Evolutionary conservation across 2,888 invertebrate species (phyloP), one percentile per base, ranked within the genome.

Genomic region (Drosophila borealis): DNA sequence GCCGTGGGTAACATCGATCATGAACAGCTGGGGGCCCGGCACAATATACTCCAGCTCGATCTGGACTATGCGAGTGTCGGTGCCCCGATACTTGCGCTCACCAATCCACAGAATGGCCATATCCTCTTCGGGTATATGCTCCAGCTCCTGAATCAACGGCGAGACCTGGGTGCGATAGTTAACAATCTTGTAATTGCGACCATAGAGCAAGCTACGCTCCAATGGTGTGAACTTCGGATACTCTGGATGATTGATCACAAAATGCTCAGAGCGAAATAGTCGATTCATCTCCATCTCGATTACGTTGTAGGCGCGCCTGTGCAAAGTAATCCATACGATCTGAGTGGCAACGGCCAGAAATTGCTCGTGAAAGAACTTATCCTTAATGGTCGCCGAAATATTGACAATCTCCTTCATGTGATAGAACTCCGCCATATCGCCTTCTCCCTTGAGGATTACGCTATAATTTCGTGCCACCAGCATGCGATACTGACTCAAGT

Each of bases 81-180:
- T 91, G 33, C 92, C 92, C 2, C 90, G 89, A 78, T 92, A 92
- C 68, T 91, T 91, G 3, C 90, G 88, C 36, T 89, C 83, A 0
- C 92, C 92, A n/a, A 92, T 90, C 92, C 92, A 92, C 36, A 92
- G 69, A 10, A 92, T 77, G 3, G 92, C 90, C 13, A 83, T 56
- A 79, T 92, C 89, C 49, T 86, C 74, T 0, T 78, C 71, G 11
- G 65, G 29, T 2, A 92, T 76, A 61, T 76, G 78, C 34, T 70
- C 42, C 4, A 92, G 65, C 42, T 92, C 92, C 68, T 90, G 88
- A n/a, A 92, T 79, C 3, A 92, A 69, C 0, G 92, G 92, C 1
- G 92, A 92, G 6, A 80, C 70, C 66, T 92, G 92, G 2, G 72
- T 65, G 1, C 91, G 90, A 74, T 89, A 92, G 70, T 92, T 92